Conservation (phyloP, 2,113 vertebrate genomes). For the Lates calcarifer region DNA sequence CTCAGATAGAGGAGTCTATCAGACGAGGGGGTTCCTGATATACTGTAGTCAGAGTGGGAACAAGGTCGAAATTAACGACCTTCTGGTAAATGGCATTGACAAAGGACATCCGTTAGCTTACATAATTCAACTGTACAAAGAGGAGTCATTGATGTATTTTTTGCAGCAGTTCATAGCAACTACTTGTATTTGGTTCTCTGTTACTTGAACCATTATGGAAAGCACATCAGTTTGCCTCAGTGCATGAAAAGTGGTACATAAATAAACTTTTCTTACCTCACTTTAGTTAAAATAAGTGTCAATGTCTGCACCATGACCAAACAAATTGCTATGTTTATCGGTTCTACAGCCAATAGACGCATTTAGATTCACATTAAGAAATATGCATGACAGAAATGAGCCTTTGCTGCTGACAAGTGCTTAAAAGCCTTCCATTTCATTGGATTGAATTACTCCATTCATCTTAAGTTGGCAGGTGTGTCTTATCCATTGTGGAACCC, state of each 20-base stretch:
- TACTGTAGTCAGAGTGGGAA: constrained; percentile 34
- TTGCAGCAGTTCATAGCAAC: no score
- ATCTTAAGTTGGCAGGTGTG: neutral
- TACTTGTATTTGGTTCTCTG: no score
- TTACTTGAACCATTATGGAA: neutral
- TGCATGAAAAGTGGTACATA: neutral
- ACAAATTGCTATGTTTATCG: neutral
- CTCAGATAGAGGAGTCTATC: constrained; percentile 28
- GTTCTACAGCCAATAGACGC: neutral
- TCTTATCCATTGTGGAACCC: neutral
- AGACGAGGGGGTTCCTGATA: constrained; percentile 27
- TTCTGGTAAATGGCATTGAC: constrained; percentile 23
- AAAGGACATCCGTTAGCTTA: neutral
- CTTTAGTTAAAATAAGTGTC: neutral
- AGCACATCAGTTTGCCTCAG: neutral
- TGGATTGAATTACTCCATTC: neutral
- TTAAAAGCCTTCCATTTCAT: neutral
- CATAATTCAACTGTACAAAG: neutral
- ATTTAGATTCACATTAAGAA: neutral
- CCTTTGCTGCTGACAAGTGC: neutral
- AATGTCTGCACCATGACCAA: neutral
- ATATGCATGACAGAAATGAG: neutral
- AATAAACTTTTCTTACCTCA: no score
- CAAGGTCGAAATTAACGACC: constrained; percentile 30
- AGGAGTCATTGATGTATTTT: no score